Conservation (phyloP, 2,113 vertebrate species). For the Nycticorax nycticorax region DNA sequence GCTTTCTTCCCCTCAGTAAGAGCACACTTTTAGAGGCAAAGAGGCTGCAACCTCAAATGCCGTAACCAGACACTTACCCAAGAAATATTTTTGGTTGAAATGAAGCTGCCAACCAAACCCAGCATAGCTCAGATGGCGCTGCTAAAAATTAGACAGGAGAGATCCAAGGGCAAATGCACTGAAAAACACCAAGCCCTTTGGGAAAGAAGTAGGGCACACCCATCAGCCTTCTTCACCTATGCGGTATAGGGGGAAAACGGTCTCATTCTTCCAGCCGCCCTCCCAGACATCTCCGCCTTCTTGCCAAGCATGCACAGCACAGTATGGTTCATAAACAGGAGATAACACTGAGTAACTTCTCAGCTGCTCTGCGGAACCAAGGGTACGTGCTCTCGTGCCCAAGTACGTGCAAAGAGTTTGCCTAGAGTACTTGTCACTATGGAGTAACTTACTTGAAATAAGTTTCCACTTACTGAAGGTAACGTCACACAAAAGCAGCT, state of each 20-base stretch:
- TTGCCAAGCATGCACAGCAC: not conserved
- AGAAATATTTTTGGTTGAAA: not conserved
- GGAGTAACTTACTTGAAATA: not conserved
- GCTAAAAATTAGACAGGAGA: not conserved
- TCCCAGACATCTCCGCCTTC: not conserved
- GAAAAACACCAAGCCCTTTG: not conserved
- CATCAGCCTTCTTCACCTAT: rapidly evolving
- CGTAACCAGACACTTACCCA: not conserved
- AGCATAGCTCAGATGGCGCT: not conserved
- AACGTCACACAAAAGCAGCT: not conserved
- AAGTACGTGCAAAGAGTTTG: rapidly evolving
- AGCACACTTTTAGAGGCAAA: not conserved
- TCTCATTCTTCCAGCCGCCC: not conserved
- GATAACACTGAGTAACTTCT: too few relatives aligned
- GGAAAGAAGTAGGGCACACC: not conserved
- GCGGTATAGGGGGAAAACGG: rapidly evolving
- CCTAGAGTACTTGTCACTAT: not conserved
- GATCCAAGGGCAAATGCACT: too few relatives aligned
- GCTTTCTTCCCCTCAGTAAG: not conserved
- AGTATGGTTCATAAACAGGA: not conserved
- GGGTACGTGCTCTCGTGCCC: rapidly evolving
- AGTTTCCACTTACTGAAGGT: not conserved
- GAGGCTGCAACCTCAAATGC: not conserved
- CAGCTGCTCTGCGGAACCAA: not conserved
- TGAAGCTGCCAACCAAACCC: not conserved